Evolutionary conservation across 2,888 invertebrate species (phyloP), one percentile per base, ranked within the genome.

Genomic region (Tiphia femorata): DNA sequence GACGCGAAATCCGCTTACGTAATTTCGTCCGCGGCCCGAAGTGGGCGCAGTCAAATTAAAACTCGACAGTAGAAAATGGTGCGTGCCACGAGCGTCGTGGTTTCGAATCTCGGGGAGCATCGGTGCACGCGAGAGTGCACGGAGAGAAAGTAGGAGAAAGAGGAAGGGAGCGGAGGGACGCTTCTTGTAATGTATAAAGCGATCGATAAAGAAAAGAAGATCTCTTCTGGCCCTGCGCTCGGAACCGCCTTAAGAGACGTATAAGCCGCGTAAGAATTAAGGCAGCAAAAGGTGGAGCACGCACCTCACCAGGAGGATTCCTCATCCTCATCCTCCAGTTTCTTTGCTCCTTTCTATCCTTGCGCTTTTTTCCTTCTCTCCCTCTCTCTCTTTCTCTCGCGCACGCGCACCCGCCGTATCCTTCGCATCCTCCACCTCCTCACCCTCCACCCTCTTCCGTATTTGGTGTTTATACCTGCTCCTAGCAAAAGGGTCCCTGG

Each of bases 391-490:
- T 51, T 35, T 14, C 23, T 29, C 58, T 47, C 14, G n/a, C n/a
- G n/a, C n/a, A n/a, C n/a, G n/a, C n/a, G n/a, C n/a, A n/a, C n/a
- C n/a, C n/a, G n/a, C n/a, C n/a, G n/a, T n/a, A n/a, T n/a, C n/a
- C n/a, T n/a, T n/a, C n/a, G n/a, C n/a, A n/a, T n/a, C 23, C 49
- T 52, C 40, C 16, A 40, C 20, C 52, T 59, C 46, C 44, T 23
- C 27, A 37, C 16, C 21, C 5, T 33, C 44, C 20, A 44, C 20
- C 20, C 30, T 42, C 47, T 52, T 63, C 25, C 42, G 69, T 72
- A 73, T 72, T 76, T 73, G 73, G 73, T 78, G 77, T 77, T 76
- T 77, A 77, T 79, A 79, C 79, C 82, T 80, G 77, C 72, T 65
- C 54, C 69, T 58, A 56, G 49, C 50, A 72, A 41, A 65, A 70